Evolutionary conservation across 2,113 vertebrate genomes (phyloP).

Genomic region (Felis chaus): DNA sequence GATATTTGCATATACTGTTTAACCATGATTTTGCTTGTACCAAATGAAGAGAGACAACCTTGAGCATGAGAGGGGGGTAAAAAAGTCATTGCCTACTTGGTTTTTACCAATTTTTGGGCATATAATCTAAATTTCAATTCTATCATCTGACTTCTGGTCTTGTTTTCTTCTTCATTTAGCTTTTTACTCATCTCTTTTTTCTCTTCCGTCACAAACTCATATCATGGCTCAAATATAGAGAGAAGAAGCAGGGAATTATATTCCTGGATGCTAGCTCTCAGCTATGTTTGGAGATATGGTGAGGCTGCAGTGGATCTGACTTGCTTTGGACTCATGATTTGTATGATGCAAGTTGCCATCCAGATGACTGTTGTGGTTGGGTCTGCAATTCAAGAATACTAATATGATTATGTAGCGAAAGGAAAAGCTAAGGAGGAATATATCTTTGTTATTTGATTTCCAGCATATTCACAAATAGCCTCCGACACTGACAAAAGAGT

Average conservation of each 20-base stretch:
- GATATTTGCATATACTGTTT: constrained; percentile 27
- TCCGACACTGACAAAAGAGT: neutral
- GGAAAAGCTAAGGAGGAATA: neutral
- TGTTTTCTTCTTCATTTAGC: neutral
- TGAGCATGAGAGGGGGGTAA: neutral
- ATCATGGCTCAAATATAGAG: neutral
- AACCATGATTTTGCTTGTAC: neutral
- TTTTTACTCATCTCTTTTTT: neutral
- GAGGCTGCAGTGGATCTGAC: neutral
- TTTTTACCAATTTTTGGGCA: neutral
- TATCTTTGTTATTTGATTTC: constrained; percentile 42
- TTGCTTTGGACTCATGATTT: neutral
- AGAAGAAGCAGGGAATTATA: neutral
- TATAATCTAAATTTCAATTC: neutral
- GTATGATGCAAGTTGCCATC: neutral
- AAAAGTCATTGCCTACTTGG: neutral
- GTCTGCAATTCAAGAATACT: constrained; percentile 22
- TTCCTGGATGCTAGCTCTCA: neutral
- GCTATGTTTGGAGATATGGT: neutral
- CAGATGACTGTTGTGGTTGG: neutral
- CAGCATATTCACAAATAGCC: neutral
- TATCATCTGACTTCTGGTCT: neutral
- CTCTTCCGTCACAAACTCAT: neutral
- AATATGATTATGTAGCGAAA: neutral
- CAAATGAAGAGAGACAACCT: neutral